phyloP scores from a whole-genome alignment of 2,113 vertebrate species.

The Anhinga anhinga region DNA sequence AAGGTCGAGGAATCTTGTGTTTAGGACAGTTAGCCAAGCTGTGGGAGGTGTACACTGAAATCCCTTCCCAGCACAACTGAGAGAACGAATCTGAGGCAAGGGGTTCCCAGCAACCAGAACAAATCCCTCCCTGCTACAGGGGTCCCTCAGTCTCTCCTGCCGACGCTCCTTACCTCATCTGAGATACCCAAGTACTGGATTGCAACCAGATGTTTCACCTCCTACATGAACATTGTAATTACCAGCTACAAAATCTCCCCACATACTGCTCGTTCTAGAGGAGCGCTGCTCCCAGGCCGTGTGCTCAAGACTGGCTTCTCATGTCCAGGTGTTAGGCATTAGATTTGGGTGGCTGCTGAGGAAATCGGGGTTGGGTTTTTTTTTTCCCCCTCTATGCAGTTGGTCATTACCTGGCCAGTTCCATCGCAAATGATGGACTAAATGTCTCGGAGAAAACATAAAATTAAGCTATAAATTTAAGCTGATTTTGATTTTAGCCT shows the following conservation, averaged over 20 bases:
- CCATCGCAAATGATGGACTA: not conserved
- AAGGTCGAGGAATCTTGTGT: not conserved
- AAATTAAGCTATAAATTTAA: not conserved
- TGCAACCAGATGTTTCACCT: not conserved
- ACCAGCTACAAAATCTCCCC: not conserved
- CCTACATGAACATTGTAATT: fast-evolving
- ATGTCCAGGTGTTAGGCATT: fast-evolving
- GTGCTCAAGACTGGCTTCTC: not conserved
- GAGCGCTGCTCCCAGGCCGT: not conserved
- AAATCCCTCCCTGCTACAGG: not conserved
- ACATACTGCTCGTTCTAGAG: not conserved
- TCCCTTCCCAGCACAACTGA: not conserved
- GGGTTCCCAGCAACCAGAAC: not conserved
- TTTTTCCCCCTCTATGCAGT: not conserved
- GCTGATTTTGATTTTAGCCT: not conserved
- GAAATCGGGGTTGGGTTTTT: not conserved
- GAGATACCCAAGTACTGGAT: not conserved
- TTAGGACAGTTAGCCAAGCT: not conserved
- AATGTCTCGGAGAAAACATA: not conserved
- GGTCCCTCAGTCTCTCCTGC: not conserved
- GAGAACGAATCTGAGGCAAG: not conserved
- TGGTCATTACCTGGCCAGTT: not conserved
- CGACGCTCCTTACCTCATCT: fast-evolving
- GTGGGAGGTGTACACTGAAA: not conserved
- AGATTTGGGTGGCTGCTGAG: not conserved